These are phyloP conservation scores for Sciurus vulgaris DNA, from an alignment of 2,797 vertebrate species.

Conservation along the genomic window DNA sequence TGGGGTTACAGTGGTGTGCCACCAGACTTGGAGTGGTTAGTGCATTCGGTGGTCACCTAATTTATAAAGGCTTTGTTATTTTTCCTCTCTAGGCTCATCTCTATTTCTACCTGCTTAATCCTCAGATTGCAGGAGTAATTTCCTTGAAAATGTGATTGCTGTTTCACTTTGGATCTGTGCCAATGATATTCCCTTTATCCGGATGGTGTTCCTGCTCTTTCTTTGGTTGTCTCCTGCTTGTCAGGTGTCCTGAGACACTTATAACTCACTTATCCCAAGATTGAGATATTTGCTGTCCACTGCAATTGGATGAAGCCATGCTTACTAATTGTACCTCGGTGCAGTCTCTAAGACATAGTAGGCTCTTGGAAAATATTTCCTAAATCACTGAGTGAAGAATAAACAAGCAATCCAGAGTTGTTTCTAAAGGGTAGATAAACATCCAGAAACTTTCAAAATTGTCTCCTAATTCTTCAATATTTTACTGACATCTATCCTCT, in stretches of 20 bases:
- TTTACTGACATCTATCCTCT: not conserved
- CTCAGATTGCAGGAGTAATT: not conserved
- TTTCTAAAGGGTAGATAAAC: not conserved
- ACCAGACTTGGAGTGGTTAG: too few species aligned
- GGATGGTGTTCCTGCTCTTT: not conserved
- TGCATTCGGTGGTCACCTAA: not conserved
- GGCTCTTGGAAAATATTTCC: not conserved
- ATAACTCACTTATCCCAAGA: not conserved
- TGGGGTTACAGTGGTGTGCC: too few species aligned
- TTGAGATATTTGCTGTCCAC: not conserved
- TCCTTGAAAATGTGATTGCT: not conserved
- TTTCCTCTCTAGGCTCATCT: not conserved
- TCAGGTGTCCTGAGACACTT: not conserved
- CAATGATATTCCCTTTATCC: not conserved
- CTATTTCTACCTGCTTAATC: not conserved
- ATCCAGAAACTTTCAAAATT: not conserved
- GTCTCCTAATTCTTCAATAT: not conserved
- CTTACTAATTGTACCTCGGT: not conserved
- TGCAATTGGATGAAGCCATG: not conserved
- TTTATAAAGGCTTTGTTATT: not conserved
- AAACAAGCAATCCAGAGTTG: not conserved
- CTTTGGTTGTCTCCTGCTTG: not conserved
- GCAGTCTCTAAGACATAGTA: not conserved
- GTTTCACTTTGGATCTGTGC: not conserved
- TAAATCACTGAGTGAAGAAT: not conserved